Conservation (phyloP, 2,113 vertebrate genomes). For the Gambusia holbrooki region DNA sequence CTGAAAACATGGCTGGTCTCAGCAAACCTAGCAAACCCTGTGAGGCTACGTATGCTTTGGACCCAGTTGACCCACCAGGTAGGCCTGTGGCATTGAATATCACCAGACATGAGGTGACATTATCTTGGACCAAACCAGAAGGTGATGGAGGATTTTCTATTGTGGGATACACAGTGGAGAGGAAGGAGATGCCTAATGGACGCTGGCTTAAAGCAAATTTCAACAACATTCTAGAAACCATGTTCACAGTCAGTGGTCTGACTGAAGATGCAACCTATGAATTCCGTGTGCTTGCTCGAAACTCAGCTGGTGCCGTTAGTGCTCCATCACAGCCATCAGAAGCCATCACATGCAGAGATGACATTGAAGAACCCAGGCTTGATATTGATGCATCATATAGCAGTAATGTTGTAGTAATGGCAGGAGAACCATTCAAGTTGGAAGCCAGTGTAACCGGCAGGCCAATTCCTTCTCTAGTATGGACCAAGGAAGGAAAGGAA, state of each 20-base stretch:
- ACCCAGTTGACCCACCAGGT: conserved; percentile 93
- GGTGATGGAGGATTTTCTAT: conserved; percentile 97
- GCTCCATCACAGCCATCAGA: conserved; percentile 94
- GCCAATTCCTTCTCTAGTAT: conserved; percentile 90
- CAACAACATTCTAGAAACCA: conserved; percentile 93
- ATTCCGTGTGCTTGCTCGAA: conserved; percentile 94
- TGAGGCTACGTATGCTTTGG: conserved; percentile 89
- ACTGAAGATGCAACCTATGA: conserved; percentile 94
- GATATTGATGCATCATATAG: conserved; percentile 90
- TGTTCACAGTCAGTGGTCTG: conserved; percentile 95
- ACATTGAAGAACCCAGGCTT: conserved; percentile 93
- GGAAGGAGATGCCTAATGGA: conserved; percentile 92
- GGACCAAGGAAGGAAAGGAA: conserved; percentile 96
- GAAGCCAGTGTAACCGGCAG: conserved; percentile 92
- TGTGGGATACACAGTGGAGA: conserved; percentile 95
- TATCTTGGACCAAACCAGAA: conserved; percentile 96
- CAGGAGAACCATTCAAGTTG: conserved; percentile 92
- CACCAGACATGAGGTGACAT: conserved; percentile 92
- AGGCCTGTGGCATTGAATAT: conserved; percentile 92
- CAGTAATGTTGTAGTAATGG: conserved; percentile 89
- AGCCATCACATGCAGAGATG: conserved; percentile 92
- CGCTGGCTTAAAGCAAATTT: conserved; percentile 99
- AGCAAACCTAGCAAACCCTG: conserved; percentile 96
- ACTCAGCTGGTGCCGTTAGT: conserved; percentile 92
- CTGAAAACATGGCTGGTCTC: conserved; percentile 95